Evolutionary conservation across 2,797 vertebrate species (phyloP), one percentile per base, ranked within the genome.

Genomic region (Agapornis canus): DNA sequence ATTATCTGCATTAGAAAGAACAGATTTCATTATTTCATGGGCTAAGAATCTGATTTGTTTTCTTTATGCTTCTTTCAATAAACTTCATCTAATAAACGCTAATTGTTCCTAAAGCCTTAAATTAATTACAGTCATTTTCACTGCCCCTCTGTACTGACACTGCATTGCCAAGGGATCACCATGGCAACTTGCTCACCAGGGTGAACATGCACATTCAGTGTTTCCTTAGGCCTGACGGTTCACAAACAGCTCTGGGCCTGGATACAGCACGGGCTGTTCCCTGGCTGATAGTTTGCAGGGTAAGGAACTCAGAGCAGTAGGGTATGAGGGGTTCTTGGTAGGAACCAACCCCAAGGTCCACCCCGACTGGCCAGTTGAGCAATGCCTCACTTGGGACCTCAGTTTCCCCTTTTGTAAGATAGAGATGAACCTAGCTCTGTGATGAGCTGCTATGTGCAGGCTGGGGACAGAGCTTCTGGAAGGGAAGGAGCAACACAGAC

Each of bases 101-200:
- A 97, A 96, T 98, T 96, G 84, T 96, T 95, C 96, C 90, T 97
- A 97, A 96, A 91, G 91, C 92, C 91, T 84, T 95, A 75, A 96
- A 97, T 97, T 97, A 97, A 96, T 95, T 96, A 95, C 76, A 92
- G 83, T 81, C 21, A 12, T 87, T 95, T 94, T 78, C 37, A 22
- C 82, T 79, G 92, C 79, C 94, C 93, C 54, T 91, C 87, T 40
- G 59, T 26, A n/a, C 89, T 82, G 91, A 27, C 68, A 88, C 89
- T 20, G 23, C 78, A 71, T 88, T 15, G 17, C 86, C 87, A 27
- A 71, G 93, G 87, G 39, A 91, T 97, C 84, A 66, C 97, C 96
- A 96, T 96, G 95, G 97, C 91, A 97, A 96, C 94, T 49, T 59
- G 69, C 93, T 92, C 77, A 60, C 43, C 81, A 61, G 59, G 70